Evolutionary conservation across 2,113 vertebrate species (phyloP).

Genomic region (Pteropus alecto): DNA sequence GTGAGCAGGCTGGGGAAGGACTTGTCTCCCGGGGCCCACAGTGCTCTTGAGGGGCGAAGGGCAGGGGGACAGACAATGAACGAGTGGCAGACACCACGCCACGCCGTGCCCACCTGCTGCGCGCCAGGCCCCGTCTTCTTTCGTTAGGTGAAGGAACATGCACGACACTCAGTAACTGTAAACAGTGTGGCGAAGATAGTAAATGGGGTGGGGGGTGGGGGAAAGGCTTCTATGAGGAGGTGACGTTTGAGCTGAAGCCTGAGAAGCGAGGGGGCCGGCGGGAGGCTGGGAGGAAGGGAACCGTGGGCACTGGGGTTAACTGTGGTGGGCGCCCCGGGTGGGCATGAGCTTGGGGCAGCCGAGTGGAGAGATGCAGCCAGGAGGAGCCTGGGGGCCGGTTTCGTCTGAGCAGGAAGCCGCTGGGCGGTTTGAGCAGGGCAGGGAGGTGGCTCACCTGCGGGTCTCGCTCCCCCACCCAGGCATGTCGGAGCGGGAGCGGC

Average conservation of each 20-base stretch:
- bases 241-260: background rate
- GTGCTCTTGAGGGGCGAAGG: background rate
- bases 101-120: background rate
- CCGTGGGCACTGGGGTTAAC: background rate
- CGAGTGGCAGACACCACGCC: background rate
- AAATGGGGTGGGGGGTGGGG: background rate
- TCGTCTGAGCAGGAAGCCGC: background rate
- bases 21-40: background rate
- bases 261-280: too few species aligned
- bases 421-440: accelerated
- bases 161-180: too few species aligned
- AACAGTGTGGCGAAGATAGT: too few species aligned
- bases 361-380: background rate
- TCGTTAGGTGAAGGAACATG: too few species aligned
- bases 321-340: accelerated
- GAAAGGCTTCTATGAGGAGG: background rate
- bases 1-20: background rate
- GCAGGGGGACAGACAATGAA: background rate
- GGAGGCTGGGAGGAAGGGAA: background rate
- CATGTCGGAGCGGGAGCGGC: slow-evolving; percentile 90
- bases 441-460: background rate
- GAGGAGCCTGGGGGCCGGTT: background rate
- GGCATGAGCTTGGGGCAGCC: background rate
- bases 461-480: slow-evolving; percentile 72
- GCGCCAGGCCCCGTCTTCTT: background rate